Conservation (phyloP, 2,797 vertebrate genomes). For the Chelmon rostratus region DNA sequence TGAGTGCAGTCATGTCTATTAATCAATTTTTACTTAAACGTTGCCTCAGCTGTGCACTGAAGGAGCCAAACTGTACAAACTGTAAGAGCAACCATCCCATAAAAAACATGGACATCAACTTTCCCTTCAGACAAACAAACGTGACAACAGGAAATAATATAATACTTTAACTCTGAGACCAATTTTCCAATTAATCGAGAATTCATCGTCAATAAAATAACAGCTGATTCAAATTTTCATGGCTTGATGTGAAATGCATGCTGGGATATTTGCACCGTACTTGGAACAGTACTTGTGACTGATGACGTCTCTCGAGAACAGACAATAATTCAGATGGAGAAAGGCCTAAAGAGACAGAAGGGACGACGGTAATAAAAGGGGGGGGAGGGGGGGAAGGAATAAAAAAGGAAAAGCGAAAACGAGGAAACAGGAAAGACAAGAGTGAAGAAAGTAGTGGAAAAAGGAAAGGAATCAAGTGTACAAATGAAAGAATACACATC, state of each 20-base stretch:
- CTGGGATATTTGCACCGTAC: neutral
- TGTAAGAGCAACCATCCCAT: neutral
- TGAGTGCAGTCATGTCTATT: too few species aligned
- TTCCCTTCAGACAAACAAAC: neutral
- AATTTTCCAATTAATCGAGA: too few species aligned
- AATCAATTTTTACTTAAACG: too few species aligned
- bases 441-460: neutral
- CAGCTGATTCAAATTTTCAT: neutral
- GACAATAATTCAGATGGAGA: slow-evolving; percentile 25
- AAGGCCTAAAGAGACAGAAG: slow-evolving; percentile 10
- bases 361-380: neutral
- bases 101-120: neutral
- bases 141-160: neutral
- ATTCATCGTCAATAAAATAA: neutral
- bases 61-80: too few species aligned
- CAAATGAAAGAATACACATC: neutral
- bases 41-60: neutral
- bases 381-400: too few species aligned
- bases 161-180: neutral
- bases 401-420: neutral
- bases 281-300: slow-evolving; percentile 7
- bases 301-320: slow-evolving; percentile 35
- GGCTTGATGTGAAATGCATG: neutral
- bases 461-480: neutral
- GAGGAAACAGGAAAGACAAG: neutral